These are phyloP conservation scores for Polymixis flavicincta DNA, from an alignment of 2,888 invertebrate species.

Conservation along the genomic window DNA sequence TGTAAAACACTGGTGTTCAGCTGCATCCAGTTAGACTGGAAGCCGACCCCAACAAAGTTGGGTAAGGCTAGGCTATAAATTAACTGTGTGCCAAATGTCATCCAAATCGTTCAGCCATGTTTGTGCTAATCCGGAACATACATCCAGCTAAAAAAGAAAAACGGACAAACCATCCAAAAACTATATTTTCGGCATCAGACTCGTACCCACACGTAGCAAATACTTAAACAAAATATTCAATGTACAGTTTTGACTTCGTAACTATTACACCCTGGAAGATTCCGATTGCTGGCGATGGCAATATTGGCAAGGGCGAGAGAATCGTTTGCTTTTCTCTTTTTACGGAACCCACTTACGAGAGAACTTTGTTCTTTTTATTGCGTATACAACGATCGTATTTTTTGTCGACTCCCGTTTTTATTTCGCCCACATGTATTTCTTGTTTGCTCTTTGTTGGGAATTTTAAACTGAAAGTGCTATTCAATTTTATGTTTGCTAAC, in stretches of 20 bases:
- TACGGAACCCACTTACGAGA: constrained; percentile 73
- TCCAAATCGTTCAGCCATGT: neutral
- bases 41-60: too few relatives aligned
- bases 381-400: constrained; percentile 69
- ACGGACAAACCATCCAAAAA: neutral
- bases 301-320: constrained; percentile 75
- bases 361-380: constrained; percentile 75
- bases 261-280: constrained; percentile 61
- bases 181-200: neutral
- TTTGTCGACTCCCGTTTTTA: constrained; percentile 61
- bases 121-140: neutral
- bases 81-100: neutral
- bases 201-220: too few relatives aligned
- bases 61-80: too few relatives aligned
- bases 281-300: constrained; percentile 72
- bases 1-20: too few relatives aligned
- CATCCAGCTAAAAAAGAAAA: neutral
- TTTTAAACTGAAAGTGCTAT: constrained; percentile 47
- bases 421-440: constrained; percentile 40
- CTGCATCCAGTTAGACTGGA: too few relatives aligned
- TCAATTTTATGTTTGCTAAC: constrained; percentile 37
- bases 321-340: constrained; percentile 76
- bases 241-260: neutral
- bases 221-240: neutral
- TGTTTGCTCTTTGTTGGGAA: constrained; percentile 36